Evolutionary conservation across 1,140 invertebrate species (phyloP).

Genomic region (Listronotus oregonensis): DNA sequence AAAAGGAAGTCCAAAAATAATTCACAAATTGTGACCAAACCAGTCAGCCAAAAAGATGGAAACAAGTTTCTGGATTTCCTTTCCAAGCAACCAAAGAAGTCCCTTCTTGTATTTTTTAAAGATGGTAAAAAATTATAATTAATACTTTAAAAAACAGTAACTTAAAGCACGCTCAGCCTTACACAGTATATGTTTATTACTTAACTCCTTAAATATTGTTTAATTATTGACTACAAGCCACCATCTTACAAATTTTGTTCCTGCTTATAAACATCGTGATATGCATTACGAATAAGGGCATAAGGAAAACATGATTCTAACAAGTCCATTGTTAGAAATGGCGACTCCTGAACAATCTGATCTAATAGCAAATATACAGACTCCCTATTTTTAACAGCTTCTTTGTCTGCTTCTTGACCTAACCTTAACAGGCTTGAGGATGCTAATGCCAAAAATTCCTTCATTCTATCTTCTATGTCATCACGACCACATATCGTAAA

Average conservation of each 20-base stretch:
- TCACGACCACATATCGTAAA: constrained; percentile 94
- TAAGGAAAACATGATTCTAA: constrained; percentile 98
- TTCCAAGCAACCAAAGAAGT: too few relatives aligned
- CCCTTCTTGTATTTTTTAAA: too few relatives aligned
- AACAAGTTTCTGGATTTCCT: too few relatives aligned
- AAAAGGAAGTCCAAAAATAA: too few relatives aligned
- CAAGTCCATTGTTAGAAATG: constrained; percentile 97
- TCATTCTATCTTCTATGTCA: constrained; percentile 97
- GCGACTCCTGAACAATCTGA: constrained; percentile 96
- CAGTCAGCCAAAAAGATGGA: too few relatives aligned
- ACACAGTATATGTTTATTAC: too few relatives aligned
- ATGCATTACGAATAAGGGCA: constrained; percentile 93
- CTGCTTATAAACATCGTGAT: constrained; percentile 92
- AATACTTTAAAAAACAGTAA: too few relatives aligned
- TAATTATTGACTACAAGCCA: too few relatives aligned
- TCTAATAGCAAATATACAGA: constrained; percentile 95
- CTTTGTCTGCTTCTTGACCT: constrained; percentile 94
- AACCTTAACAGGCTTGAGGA: constrained; percentile 93
- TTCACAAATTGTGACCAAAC: too few relatives aligned
- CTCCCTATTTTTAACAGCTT: constrained; percentile 90
- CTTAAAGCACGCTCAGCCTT: too few relatives aligned
- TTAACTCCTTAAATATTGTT: too few relatives aligned
- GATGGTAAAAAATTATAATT: too few relatives aligned
- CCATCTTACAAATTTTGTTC: constrained; percentile 62
- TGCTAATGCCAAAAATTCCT: constrained; percentile 95